phyloP scores from a whole-genome alignment of 1,140 invertebrate species.

The Oppia nitens region DNA sequence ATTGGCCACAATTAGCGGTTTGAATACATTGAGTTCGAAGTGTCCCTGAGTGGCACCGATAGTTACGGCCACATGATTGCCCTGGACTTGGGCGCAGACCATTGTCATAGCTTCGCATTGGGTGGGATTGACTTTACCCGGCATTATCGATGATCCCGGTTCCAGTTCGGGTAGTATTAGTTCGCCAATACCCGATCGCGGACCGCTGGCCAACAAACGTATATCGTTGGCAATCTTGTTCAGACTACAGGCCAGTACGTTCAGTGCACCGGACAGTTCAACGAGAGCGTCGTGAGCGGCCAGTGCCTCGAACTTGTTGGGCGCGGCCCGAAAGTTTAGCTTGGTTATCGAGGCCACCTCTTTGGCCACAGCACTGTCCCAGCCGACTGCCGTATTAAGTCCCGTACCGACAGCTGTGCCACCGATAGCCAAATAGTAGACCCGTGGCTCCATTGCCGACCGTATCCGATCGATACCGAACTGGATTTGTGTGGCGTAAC shows the following conservation, averaged over 20 bases:
- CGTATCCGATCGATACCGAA: conserved; percentile 74
- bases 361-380: conserved; percentile 72
- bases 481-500: conserved; percentile 67
- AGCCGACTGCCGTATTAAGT: conserved; percentile 56
- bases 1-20: conserved; percentile 94
- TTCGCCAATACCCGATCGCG: conserved; percentile 92
- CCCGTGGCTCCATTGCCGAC: conserved; percentile 52
- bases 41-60: conserved; percentile 92
- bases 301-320: conserved; percentile 96
- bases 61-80: conserved; percentile 87
- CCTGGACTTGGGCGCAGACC: conserved; percentile 96
- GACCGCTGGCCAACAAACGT: conserved; percentile 82
- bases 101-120: conserved; percentile 98
- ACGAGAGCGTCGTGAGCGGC: conserved; percentile 87
- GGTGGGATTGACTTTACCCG: conserved; percentile 95
- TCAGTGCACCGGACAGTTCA: conserved; percentile 84
- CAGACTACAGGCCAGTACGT: conserved; percentile 75
- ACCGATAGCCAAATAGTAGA: conserved; percentile 67
- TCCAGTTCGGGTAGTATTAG: conserved; percentile 91
- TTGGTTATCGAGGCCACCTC: conserved; percentile 47
- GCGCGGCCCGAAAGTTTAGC: conserved; percentile 76
- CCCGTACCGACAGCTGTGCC: conserved; percentile 97
- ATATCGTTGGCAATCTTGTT: conserved; percentile 99
- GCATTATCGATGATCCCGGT: conserved; percentile 98
- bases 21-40: conserved; percentile 98